These are phyloP conservation scores for Paramormyrops hopkinsi DNA, from an alignment of 2,797 vertebrate genomes.

Conservation along the genomic window DNA sequence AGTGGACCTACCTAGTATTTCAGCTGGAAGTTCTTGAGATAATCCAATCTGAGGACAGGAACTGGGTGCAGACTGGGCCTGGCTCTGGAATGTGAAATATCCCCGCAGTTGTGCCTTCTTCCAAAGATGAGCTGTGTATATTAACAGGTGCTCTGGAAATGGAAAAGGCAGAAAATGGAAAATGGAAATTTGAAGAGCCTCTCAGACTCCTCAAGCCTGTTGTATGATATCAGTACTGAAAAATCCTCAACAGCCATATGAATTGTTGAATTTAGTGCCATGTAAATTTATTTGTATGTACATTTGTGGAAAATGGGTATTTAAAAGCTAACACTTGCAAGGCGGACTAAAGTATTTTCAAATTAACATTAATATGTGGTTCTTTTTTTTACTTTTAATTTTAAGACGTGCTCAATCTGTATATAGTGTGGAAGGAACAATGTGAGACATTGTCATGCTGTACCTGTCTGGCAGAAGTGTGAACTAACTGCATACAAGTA, in stretches of 20 bases:
- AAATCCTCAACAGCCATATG: not conserved
- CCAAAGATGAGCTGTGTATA: not conserved
- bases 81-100: not conserved
- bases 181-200: not conserved
- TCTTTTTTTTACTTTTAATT: slow-evolving; percentile 1
- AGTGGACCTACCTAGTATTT: not conserved
- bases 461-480: not conserved
- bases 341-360: not conserved
- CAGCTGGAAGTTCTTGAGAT: not conserved
- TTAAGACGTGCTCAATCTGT: not conserved
- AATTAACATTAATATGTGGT: not conserved
- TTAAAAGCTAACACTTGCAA: not conserved
- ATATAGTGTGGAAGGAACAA: not conserved
- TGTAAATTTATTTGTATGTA: slow-evolving; percentile 7
- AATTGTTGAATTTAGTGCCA: not conserved
- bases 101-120: not conserved
- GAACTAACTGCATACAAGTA: not conserved
- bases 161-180: slow-evolving; percentile 2
- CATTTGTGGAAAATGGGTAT: not conserved
- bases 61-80: not conserved
- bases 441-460: not conserved
- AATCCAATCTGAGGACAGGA: not conserved
- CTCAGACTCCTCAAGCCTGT: not conserved
- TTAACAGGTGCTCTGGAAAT: not conserved
- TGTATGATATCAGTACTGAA: not conserved